Evolutionary conservation across 2,888 invertebrate genomes (phyloP).

Genomic region (Ceraclea dissimilis): DNA sequence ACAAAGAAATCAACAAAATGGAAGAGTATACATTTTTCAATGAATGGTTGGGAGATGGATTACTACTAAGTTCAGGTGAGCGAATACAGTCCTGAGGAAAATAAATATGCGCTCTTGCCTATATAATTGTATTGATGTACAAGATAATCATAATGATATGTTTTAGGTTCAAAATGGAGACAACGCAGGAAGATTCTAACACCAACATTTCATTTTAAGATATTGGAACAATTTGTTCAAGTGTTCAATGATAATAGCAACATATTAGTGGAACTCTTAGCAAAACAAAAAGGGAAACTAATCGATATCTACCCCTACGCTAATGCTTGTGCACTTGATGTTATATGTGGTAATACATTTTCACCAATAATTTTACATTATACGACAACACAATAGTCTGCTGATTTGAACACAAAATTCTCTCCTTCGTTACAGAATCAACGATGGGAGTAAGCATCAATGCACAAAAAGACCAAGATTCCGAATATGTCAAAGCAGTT

Average conservation of each 20-base stretch:
- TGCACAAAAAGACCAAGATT: slow-evolving; percentile 45
- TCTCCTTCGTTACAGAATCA: slow-evolving; percentile 40
- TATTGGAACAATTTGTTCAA: no score
- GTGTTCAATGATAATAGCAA: background rate
- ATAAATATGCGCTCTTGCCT: no score
- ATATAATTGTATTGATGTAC: no score
- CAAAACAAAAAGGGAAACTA: no score
- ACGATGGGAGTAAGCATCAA: slow-evolving; percentile 56
- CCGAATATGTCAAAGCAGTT: slow-evolving; percentile 48
- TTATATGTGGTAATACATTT: slow-evolving; percentile 48
- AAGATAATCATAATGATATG: no score
- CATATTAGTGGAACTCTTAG: no score
- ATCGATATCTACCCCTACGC: slow-evolving; percentile 41
- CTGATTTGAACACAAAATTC: background rate
- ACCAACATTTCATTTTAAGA: no score
- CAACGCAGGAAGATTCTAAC: no score
- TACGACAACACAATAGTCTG: background rate
- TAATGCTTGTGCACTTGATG: slow-evolving; percentile 43
- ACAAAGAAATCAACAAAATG: slow-evolving; percentile 3
- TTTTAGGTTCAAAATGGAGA: no score
- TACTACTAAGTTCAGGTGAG: background rate
- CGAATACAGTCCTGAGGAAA: no score
- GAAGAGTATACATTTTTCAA: background rate
- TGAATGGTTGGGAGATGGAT: slow-evolving; percentile 2
- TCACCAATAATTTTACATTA: background rate